Percentiles rank a stretch among this genome's conserved stretches.
These are phyloP conservation scores for Latrodectus geometricus DNA, from an alignment of 1,140 invertebrate genomes.

Conservation along the genomic window DNA sequence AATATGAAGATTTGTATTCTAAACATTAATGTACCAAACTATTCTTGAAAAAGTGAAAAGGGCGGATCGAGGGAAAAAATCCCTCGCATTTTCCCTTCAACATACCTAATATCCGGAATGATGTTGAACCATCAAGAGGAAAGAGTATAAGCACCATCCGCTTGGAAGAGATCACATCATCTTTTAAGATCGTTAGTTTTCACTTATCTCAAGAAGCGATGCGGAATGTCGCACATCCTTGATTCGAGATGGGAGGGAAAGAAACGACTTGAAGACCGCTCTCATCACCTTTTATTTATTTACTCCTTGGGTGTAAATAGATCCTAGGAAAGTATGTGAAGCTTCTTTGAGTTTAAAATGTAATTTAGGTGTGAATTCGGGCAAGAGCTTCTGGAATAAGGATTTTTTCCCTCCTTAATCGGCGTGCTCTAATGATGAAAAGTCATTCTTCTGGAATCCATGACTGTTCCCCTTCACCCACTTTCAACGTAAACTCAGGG, in stretches of 20 bases:
- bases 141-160: not conserved
- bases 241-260: constrained; percentile 14
- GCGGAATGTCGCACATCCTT: constrained; percentile 49
- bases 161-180: constrained; percentile 22
- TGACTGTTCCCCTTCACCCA: too few relatives aligned
- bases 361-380: not conserved
- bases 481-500: too few relatives aligned
- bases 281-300: constrained; percentile 8
- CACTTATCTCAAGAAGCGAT: constrained; percentile 51
- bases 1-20: not conserved
- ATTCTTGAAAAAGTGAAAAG: not conserved
- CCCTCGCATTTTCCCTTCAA: not conserved
- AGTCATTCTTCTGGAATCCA: too few relatives aligned
- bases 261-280: constrained; percentile 1
- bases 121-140: not conserved
- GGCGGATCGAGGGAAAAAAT: not conserved
- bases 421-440: too few relatives aligned
- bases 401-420: too few relatives aligned
- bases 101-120: not conserved
- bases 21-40: not conserved
- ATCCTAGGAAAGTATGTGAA: not conserved
- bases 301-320: not conserved
- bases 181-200: constrained; percentile 39
- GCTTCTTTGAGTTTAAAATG: not conserved
- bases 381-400: too few relatives aligned